Evolutionary conservation across 2,888 invertebrate species (phyloP), one percentile per base, ranked within the genome.

Genomic region (Mechanitis mazaeus): DNA sequence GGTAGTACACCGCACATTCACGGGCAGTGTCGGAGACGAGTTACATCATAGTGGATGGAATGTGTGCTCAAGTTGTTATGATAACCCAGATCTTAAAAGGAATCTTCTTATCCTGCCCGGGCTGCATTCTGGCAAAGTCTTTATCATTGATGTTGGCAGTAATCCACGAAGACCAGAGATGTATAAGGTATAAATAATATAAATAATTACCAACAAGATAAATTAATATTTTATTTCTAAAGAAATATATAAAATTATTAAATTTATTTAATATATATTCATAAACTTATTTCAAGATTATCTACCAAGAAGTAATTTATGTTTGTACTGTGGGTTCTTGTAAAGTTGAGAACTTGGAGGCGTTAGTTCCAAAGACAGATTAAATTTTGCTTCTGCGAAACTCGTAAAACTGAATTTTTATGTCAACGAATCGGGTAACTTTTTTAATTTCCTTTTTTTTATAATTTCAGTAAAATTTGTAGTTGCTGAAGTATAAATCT

Each of bases 41-140:
- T 85, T 99, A 0, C 99, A 99, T 79, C 99, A 99, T 79, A 94
- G 95, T 53, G 98, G 98, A 0, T 99, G 98, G 98, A 98, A 99
- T 79, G 94, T 97, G 0, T 99, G 99, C 81, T 97, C 97, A 70
- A 98, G 98, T 81, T 98, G 98, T 80, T 93, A 95, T 79, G 84
- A 86, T 58, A 83, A 84, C 69, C 81, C 84, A 0, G 80, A 88
- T 0, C 85, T 93, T 4, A 92, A 91, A 62, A 91, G 98, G 33
- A 93, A 97, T 79, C 94, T 95, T 54, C 85, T 99, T 46, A 92
- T 99, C 5, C 79, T 98, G 65, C 98, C 98, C 0, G 92, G 94
- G 58, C 77, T 99, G 9, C 92, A 94, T 68, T 96, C 97, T 0
- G 93, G 95, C 77, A 93, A 96, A 58, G 91, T 98, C 61, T 98